Evolutionary conservation across 1,140 invertebrate species (phyloP), one percentile per base, ranked within the genome.

Genomic region (Linepithema humile): DNA sequence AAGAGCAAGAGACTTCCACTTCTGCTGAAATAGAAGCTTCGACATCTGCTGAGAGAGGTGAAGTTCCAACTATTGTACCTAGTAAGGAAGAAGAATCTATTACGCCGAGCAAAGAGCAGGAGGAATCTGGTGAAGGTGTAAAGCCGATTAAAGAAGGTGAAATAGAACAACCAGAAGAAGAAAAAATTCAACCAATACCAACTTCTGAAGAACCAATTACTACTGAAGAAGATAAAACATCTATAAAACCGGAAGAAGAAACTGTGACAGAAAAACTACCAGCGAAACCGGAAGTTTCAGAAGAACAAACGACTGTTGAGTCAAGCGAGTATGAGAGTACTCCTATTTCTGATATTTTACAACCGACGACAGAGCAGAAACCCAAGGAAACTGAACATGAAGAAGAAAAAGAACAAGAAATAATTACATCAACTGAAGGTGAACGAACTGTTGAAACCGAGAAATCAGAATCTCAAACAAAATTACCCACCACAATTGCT

Each of bases 401-500:
- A 73, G 67, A 67, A 0, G 17, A 43, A 38, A 45, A 70, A 20
- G 32, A 64, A 50, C 7, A 43, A n/a, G 62, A 57, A 82, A 84
- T 29, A 69, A 62, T 38, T 7, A 73, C 40, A 60, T 83, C 20
- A 82, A 26, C 20, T 45, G 70, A 77, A 73, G 29, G 48, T 20
- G 75, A 85, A 70, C 26, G 48, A 40, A 20, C 29, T 38, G 48
- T 12, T 17, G 67, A 82, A 26, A 82, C 88, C 2, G 83, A 91
- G 50, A 60, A 86, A 74, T 40, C 55, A 73, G 40, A 84, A 65
- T 45, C 45, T 3, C 48, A 72, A 72, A 88, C 84, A 55, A 83
- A 88, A 84, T 73, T 78, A 3, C 23, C 65, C 23, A 26, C 1
- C 23, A 32, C 1, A 6, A 75, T n/a, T 5, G 17, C 12, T 59